Evolutionary conservation across 2,113 vertebrate species (phyloP), one percentile per base, ranked within the genome.

Genomic region (Numida meleagris): DNA sequence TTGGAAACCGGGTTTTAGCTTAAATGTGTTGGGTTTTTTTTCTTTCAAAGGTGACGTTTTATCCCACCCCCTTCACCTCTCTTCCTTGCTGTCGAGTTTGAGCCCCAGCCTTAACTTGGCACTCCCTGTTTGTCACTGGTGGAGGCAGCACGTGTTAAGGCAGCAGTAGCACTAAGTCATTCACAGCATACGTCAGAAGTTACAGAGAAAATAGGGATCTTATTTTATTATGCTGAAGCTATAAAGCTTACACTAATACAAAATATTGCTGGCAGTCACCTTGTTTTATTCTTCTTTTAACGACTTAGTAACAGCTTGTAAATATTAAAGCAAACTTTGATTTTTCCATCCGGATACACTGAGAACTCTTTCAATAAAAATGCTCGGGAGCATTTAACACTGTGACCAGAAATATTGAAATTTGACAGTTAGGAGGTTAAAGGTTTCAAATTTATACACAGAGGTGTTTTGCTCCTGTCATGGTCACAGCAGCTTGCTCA

Each of bases 331-430:
- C 90, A 93, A 96, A 96, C 96, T 97, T 97, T 97, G 96, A 97
- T 97, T 97, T 98, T 98, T 97, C 95, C 96, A 96, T 97, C 90
- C 8, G 4, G 94, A 93, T 87, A 92, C 90, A 92, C 93, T 91
- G 92, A 95, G 96, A 97, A 91, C 78, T 95, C 93, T 89, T 97
- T 68, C 96, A 96, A 97, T 96, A 96, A 96, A 92, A 95, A 94
- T 97, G 95, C 82, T 96, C 87, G 92, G 92, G 81, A 92, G 84
- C 95, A 97, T 97, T 98, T 98, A 98, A 98, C 97, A 97, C 82
- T 75, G 94, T 97, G 97, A 98, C 97, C 97, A 96, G 96, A 97
- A 97, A 97, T 98, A 97, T 97, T 97, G 97, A 98, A 98, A 98
- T 98, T 96, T 97, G 97, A 97, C 97, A 97, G 97, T 96, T 93